Conservation (phyloP, 1,140 invertebrate genomes). For the Brachionus rubens region DNA sequence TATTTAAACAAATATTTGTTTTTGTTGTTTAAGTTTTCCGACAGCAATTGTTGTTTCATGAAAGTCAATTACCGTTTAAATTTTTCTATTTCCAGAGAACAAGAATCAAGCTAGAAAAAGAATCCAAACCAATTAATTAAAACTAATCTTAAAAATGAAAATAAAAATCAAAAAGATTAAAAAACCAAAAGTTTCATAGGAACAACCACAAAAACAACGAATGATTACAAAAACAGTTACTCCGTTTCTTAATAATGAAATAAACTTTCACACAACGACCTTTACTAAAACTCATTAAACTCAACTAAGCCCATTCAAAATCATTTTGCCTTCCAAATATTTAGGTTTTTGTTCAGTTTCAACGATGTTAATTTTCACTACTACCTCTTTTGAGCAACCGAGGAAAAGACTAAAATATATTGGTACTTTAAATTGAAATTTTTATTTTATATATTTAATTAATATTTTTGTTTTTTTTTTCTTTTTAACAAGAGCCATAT, state of each 20-base stretch:
- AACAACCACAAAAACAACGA: not conserved
- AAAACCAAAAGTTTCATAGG: not conserved
- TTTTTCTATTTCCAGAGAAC: conserved; percentile 13
- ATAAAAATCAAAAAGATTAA: not conserved
- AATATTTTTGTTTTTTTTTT: not conserved
- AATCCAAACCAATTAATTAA: not conserved
- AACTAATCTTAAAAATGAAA: not conserved
- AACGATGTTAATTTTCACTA: not conserved
- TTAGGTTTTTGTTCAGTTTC: not conserved
- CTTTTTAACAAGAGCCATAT: not conserved
- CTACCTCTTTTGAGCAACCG: not conserved
- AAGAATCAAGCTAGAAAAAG: not conserved
- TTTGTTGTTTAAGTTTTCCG: not conserved
- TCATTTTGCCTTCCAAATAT: not conserved
- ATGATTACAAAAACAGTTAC: not conserved
- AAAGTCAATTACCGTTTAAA: conserved; percentile 9
- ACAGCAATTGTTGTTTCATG: conserved; percentile 6
- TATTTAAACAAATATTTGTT: not conserved
- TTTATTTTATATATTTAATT: not conserved
- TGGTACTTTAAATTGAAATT: not conserved
- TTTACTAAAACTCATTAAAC: not conserved
- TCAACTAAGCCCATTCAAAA: not conserved
- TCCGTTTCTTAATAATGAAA: not conserved
- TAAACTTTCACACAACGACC: not conserved
- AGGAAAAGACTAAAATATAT: not conserved